These are phyloP conservation scores for Campylomormyrus numenius DNA, from an alignment of 2,113 vertebrate species.

Conservation along the genomic window DNA sequence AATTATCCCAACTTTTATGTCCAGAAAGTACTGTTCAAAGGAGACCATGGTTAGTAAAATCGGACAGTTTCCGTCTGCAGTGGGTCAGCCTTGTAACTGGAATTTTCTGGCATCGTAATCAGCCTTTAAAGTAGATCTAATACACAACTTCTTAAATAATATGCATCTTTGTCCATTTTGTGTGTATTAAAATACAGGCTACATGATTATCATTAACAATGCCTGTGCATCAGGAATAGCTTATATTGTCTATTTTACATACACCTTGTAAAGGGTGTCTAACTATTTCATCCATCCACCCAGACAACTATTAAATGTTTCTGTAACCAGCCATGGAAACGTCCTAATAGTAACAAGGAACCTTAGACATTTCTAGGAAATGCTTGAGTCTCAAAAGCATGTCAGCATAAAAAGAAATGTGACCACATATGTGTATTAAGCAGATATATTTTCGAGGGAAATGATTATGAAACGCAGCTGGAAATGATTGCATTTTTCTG, in stretches of 20 bases:
- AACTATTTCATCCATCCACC: not conserved
- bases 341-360: not conserved
- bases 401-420: not conserved
- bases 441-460: not conserved
- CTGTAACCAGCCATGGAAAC: not conserved
- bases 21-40: not conserved
- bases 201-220: not conserved
- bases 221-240: not conserved
- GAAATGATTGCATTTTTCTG: conserved; percentile 6
- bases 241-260: not conserved
- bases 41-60: not conserved
- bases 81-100: not conserved
- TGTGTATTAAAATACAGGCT: not conserved
- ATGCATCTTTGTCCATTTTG: not conserved
- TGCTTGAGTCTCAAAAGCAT: not conserved
- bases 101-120: not conserved
- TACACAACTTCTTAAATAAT: not conserved
- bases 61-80: not conserved
- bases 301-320: not conserved
- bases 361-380: not conserved
- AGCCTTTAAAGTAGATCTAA: not conserved
- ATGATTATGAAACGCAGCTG: conserved; percentile 2
- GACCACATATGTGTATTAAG: not conserved
- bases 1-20: not conserved
- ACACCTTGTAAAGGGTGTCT: not conserved